These are phyloP conservation scores for Psittacula derbiana DNA, from an alignment of 2,797 vertebrate genomes.

Conservation along the genomic window DNA sequence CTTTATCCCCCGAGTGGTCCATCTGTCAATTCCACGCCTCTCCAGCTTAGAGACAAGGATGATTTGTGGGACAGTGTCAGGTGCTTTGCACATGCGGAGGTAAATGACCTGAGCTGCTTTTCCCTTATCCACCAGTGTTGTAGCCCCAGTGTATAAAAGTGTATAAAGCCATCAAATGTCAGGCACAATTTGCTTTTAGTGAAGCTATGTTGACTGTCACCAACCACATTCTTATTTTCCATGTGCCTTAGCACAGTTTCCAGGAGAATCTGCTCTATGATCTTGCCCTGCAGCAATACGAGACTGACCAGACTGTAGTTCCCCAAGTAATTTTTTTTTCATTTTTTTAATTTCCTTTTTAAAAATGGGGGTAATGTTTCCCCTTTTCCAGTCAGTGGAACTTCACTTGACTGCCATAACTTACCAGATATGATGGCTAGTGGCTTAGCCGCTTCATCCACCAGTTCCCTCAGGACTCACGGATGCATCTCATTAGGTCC, in stretches of 20 bases:
- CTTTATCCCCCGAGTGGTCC: background rate
- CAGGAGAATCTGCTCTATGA: background rate
- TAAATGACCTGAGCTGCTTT: background rate
- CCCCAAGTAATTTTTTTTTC: background rate
- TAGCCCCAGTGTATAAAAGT: background rate
- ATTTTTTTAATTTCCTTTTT: background rate
- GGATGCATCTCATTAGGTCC: background rate
- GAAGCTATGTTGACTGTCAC: background rate
- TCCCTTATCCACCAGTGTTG: background rate
- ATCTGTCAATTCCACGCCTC: background rate
- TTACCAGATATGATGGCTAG: background rate
- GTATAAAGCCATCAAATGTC: background rate
- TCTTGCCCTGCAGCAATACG: background rate
- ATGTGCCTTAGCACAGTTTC: background rate
- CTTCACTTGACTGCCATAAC: background rate
- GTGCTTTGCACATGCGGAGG: background rate
- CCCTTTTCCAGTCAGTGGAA: background rate
- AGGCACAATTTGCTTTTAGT: background rate
- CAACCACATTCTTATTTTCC: background rate
- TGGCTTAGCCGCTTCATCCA: background rate
- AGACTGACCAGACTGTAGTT: background rate
- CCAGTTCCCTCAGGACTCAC: background rate
- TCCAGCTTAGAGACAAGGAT: background rate
- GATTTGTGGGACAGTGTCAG: background rate
- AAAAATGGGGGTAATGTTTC: background rate